Evolutionary conservation across 2,113 vertebrate species (phyloP).

Genomic region (Alligator mississippiensis): DNA sequence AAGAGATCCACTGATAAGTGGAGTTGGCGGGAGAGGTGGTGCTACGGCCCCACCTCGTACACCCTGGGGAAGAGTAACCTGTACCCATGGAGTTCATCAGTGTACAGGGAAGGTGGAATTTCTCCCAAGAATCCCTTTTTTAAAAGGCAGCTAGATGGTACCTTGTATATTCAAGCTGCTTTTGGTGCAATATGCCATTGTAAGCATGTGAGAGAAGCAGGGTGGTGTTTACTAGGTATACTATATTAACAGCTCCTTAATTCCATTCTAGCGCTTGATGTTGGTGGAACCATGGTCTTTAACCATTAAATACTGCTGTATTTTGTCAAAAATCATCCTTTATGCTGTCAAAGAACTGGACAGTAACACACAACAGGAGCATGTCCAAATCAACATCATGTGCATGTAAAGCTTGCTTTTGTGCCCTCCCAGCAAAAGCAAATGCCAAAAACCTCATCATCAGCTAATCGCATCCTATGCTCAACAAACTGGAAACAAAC

Average conservation of each 20-base stretch:
- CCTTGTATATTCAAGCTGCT: rapidly evolving
- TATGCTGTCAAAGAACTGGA: not conserved
- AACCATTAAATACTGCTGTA: not conserved
- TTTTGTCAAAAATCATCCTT: rapidly evolving
- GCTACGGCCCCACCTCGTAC: no score
- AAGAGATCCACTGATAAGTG: not conserved
- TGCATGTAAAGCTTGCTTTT: not conserved
- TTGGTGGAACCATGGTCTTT: not conserved
- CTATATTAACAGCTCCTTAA: not conserved
- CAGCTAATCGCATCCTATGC: not conserved
- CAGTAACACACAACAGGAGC: not conserved
- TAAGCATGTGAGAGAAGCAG: not conserved
- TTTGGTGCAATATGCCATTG: not conserved
- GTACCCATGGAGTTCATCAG: no score
- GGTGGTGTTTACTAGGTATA: no score
- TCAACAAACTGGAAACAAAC: not conserved
- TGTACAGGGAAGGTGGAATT: no score
- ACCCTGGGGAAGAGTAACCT: no score
- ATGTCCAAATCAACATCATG: not conserved
- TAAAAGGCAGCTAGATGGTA: not conserved
- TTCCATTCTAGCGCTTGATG: not conserved
- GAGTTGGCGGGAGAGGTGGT: not conserved
- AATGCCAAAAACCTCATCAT: not conserved
- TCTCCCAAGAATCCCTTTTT: not conserved
- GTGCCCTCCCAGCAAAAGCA: not conserved